Conservation (phyloP, 2,113 vertebrate species). For the Laterallus jamaicensis region DNA sequence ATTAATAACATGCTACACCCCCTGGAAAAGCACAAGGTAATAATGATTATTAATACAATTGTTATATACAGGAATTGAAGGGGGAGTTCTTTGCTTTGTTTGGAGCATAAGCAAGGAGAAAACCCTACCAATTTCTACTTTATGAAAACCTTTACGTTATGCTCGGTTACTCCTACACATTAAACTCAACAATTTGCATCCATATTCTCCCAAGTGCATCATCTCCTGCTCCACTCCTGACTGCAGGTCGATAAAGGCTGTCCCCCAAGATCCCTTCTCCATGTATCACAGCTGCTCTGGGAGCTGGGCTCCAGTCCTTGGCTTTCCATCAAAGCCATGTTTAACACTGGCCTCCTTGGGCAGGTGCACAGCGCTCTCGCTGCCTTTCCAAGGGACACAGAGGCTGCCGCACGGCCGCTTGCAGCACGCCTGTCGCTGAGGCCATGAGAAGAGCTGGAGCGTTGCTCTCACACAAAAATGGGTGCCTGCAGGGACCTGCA, state of each 20-base stretch:
- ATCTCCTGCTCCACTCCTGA: not conserved
- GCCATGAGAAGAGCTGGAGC: not conserved
- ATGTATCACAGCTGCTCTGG: accelerated
- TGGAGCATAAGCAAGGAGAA: not conserved
- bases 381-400: not conserved
- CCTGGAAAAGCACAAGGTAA: not conserved
- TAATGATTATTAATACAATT: not conserved
- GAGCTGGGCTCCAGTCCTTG: not conserved
- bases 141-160: not conserved
- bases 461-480: accelerated
- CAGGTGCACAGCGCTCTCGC: not conserved
- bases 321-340: not conserved
- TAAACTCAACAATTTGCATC: not conserved
- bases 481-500: not conserved
- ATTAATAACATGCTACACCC: not conserved
- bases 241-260: not conserved
- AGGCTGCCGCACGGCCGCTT: not conserved
- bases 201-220: not conserved
- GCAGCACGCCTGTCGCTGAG: not conserved
- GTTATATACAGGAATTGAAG: not conserved
- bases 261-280: not conserved
- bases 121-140: not conserved
- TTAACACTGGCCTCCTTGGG: not conserved
- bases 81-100: not conserved
- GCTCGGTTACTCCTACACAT: not conserved